Evolutionary conservation across 1,140 invertebrate species (phyloP), one percentile per base, ranked within the genome.

Genomic region (Heliconius himera): DNA sequence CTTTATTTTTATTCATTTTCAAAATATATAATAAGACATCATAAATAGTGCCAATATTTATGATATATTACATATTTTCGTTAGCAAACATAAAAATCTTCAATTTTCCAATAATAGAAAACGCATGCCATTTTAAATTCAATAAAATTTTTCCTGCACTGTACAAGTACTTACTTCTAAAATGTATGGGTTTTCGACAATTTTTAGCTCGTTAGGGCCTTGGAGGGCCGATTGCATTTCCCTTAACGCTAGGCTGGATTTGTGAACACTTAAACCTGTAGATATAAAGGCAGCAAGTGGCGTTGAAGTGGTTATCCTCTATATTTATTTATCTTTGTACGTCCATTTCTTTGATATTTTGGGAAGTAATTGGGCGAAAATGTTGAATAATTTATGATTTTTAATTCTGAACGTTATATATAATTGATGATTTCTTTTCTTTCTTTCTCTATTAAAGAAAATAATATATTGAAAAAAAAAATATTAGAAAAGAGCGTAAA

Each of bases 191-290:
- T 66, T 66, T 66, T 66, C 60, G 60, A 66, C 9, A 66, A 66
- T 66, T 66, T 66, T 66, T 66, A 66, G 60, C 60, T 66, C 60
- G 60, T 66, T 66, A 66, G 26, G 60, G 60, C 60, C n/a, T 66
- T 66, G 60, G 26, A 60, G 54, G 54, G 54, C 54, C 54, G 54
- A 66, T 26, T 66, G 60, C 60, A 66, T 66, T 66, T 66, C 60
- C 60, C 60, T 66, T 66, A 66, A 66, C 60, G 60, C 60, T 66
- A 66, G 22, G 60, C 13, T 66, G 60, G 13, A 66, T 66, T 66
- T 66, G 60, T 66, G 60, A 66, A 66, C 60, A 66, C 60, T 66
- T 66, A 66, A 66, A 66, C 60, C 60, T 66, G 26, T 66, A 26
- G 56, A 60, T 60, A 60, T 60, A 60, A 60, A 60, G 56, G 60